Evolutionary conservation across 2,113 vertebrate species (phyloP).

Genomic region (Caretta caretta): DNA sequence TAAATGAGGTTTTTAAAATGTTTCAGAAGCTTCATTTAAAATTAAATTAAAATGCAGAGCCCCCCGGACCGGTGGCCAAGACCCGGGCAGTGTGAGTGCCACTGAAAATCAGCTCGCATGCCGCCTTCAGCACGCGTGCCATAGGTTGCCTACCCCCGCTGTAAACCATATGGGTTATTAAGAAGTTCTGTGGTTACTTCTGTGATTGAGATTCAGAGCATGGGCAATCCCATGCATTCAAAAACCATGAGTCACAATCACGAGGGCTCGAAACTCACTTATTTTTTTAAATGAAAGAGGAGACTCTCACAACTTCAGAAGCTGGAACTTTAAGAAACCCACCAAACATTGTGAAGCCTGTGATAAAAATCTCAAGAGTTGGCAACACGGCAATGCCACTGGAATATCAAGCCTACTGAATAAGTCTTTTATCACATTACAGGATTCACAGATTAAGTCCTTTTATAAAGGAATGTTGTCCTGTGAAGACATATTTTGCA

Average conservation of each 20-base stretch:
- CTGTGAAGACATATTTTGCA: neutral
- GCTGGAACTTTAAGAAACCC: neutral
- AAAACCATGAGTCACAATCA: neutral
- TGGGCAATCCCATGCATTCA: neutral
- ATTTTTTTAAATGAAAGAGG: neutral
- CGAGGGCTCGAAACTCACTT: neutral
- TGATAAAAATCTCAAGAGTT: constrained; percentile 22
- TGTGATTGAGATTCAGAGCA: accelerated
- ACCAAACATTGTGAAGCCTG: neutral
- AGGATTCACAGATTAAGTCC: constrained; percentile 10
- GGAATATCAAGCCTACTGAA: constrained; percentile 58
- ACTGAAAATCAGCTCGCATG: too few relatives aligned
- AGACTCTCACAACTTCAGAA: neutral
- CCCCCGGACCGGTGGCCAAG: too few relatives aligned
- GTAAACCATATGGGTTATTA: neutral
- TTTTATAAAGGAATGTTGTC: constrained; percentile 31
- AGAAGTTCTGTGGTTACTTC: neutral
- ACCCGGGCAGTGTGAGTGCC: too few relatives aligned
- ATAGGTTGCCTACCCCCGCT: neutral
- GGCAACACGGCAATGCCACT: neutral
- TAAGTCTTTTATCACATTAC: constrained; percentile 61
- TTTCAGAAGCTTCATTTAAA: too few relatives aligned
- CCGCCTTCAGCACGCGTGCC: too few relatives aligned
- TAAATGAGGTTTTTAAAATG: too few relatives aligned
- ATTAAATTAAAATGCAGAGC: too few relatives aligned